Base-by-base conservation (phyloP, 2,113 vertebrate genomes). In the Thalassarche chlororhynchos region DNA sequence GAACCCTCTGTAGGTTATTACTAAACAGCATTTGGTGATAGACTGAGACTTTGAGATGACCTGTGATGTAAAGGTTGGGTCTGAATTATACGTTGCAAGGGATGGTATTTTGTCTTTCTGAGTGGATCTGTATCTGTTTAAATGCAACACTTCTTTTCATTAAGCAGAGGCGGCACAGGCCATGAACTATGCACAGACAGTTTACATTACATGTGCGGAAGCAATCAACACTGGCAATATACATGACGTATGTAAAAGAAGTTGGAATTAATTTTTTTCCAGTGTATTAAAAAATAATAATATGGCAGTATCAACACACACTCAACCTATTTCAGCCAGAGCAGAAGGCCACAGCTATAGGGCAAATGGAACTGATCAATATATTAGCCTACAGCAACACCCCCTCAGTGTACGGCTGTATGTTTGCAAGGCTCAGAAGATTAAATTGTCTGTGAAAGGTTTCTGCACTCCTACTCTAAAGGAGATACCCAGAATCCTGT, bases 261-360 rank as follows among this genome's bases (percentile, higher is more conserved):
- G 92, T 95, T 90, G 90, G 94, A 96, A 94, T 96, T 98, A 97
- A 95, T 97, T 98, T 97, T 95, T 97, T 98, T 57, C 76, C 93
- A 98, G 95, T 97, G 96, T 97, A 97, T 97, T 98, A 96, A 98
- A 97, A 98, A 98, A 98, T 97, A 98, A 96, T 97, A 94, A 97
- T 97, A 98, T 91, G 95, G 95, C 85, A 94, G 87, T 81, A 97
- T 95, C 90, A 97, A 98, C 95, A 94, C 96, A 97, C 97, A 95
- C 92, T 97, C 97, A 94, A 89, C 95, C 89, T 96, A 95, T 98
- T 97, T 97, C 92, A 97, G 96, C 95, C 92, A 79, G 90, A 93
- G 94, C 92, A 97, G 94, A 92, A 94, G 92, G 96, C 93, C 90
- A 93, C 84, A 52, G 89, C 86, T 81, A 95, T 90, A 96, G 95